These are phyloP conservation scores for Tachystola acroxantha DNA, from an alignment of 2,888 invertebrate genomes.

Conservation along the genomic window DNA sequence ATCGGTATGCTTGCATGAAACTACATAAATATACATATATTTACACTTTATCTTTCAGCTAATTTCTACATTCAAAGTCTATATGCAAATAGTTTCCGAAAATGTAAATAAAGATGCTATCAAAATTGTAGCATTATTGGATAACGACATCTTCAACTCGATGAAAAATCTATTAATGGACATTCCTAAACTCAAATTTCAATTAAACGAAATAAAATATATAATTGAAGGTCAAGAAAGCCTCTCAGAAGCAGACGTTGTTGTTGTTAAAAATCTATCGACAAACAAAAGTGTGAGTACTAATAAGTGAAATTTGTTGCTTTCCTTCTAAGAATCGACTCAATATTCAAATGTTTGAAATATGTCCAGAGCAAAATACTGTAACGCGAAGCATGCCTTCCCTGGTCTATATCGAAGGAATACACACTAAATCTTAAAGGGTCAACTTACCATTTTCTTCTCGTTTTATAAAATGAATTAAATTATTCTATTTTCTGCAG, in stretches of 20 bases:
- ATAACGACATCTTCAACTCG: constrained; percentile 12
- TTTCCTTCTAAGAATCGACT: no score
- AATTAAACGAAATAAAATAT: constrained; percentile 11
- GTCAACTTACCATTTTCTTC: no score
- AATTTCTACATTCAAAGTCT: constrained; percentile 16
- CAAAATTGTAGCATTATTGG: constrained; percentile 20
- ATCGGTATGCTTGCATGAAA: no score
- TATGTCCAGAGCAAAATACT: neutral
- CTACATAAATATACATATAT: no score
- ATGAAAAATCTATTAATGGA: constrained; percentile 13
- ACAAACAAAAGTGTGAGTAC: constrained; percentile 25
- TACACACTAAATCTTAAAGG: no score
- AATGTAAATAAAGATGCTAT: constrained; percentile 23
- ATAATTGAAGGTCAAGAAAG: constrained; percentile 6
- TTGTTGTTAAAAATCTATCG: constrained; percentile 22
- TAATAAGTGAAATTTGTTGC: neutral
- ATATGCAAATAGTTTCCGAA: constrained; percentile 31
- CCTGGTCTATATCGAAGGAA: no score
- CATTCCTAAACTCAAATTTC: constrained; percentile 14
- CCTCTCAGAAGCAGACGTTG: constrained; percentile 14
- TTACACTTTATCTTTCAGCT: constrained; percentile 18
- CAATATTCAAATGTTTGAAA: no score
- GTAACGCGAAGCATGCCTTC: no score
- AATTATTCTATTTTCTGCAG: constrained; percentile 17
- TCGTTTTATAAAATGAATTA: no score